Evolutionary conservation across 1,140 invertebrate genomes (phyloP), one percentile per base, ranked within the genome.

Genomic region (Lepeophtheirus salmonis): DNA sequence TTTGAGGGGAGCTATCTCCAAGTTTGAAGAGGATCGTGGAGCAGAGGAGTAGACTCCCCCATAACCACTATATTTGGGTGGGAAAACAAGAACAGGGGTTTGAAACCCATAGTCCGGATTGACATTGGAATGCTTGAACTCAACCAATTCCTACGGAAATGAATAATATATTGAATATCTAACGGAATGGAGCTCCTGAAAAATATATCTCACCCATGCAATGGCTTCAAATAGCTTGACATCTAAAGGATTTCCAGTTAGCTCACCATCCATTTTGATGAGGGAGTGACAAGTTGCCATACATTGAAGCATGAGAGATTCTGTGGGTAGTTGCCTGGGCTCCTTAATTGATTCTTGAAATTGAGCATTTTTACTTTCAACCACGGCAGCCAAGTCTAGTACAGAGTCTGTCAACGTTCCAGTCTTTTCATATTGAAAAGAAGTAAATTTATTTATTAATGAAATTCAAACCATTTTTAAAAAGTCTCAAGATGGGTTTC

Each of bases 1-100:
- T 51, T 72, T 68, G 6, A 77, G 67, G 16, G 76, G 71, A 17
- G 72, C 74, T 12, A 74, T 24, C 48, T 66, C 63, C 25, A 63
- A 41, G 20, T 62, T 48, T 6, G 56, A 60, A n/a, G 30, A 41
- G n/a, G 30, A 41, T n/a, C 30, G 30, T 13, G 55, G 24, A 24
- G 56, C 58, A 17, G 50, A 49, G 12, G 14, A 21, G 21, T 50
- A 24, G 12, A 55, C 41, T n/a, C 59, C 59, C 25, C 59, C 41
- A 24, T 50, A 16, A 20, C 50, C 21, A 61, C 22, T 21, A 17
- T 24, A 26, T 49, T 60, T 30, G 1, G 48, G 23, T 6, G 67
- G 66, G 16, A 54, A 54, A 13, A 68, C 64, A 2, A 66, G 22
- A 0, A 63, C 30, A 10, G 62, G 64, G 3, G 67, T 65, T 48